Evolutionary conservation across 2,797 vertebrate genomes (phyloP), one percentile per base, ranked within the genome.

Genomic region (Vultur gryphus): DNA sequence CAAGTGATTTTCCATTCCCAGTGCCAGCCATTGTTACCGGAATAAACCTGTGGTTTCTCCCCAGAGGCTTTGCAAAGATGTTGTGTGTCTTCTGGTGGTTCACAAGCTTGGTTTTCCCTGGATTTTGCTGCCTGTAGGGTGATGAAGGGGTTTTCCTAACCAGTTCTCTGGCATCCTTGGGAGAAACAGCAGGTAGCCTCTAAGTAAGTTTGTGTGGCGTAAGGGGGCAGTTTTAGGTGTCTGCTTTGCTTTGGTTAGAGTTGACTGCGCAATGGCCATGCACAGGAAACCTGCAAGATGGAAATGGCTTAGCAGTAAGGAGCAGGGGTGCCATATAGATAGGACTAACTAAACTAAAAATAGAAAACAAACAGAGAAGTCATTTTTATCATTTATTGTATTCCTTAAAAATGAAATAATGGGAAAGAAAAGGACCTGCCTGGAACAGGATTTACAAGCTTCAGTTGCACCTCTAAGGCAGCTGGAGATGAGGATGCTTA

Each of bases 61-160:
- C 65, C 93, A 94, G 88, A 88, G 95, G 89, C 90, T 92, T 82
- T 92, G 72, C 84, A 84, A 85, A 93, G 31, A 8, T 89, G 94
- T 73, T 91, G 55, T 85, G 57, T 67, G 43, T 76, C 95, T 96
- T 97, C 93, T 89, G 88, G 94, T 81, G 91, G 61, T 89, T 92
- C 69, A 52, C 29, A 76, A 87, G 64, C 43, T 83, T 25, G 37
- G 62, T 59, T 97, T 93, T 95, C 79, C 89, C 88, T 93, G 83
- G 90, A 78, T 88, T 96, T 84, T 93, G 66, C 83, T 84, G 84
- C 70, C 84, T 77, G 37, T 71, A 66, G 71, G 4, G 85, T 94
- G 91, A 88, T 17, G 77, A 88, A 91, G 81, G 89, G 91, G 20
- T 95, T 95, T 90, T 76, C 97, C 93, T 96, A 96, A 95, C 87